Base-by-base conservation (phyloP, 1,140 invertebrate genomes). In the Arion vulgaris region DNA sequence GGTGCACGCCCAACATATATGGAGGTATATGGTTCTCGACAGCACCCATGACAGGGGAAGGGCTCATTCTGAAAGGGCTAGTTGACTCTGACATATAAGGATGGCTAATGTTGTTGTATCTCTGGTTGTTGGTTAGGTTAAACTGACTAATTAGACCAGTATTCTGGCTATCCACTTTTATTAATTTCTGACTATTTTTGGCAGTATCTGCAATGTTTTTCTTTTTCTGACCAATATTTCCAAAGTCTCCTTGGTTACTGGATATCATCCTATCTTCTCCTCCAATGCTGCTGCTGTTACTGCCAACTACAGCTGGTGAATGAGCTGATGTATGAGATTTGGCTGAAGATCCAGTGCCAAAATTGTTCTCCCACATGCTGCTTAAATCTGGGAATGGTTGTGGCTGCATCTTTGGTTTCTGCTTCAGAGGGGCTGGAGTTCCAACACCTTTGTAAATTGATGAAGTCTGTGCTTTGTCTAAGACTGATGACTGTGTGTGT, bases 321-420 rank as follows among this genome's bases (percentile, higher is more conserved):
- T 4, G 19, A 1, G n/a, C 28, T 26, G 73, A 49, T 4, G 39
- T 28, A 17, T n/a, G 38, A 36, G 49, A 28, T 34, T 1, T 32
- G n/a, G 2, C 19, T 7, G 68, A 49, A 32, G 57, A 4, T 69
- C 26, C 32, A 68, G 62, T 4, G 23, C 71, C 80, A 74, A 74
- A 74, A 36, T 74, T 81, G 69, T 34, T 74, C 32, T 74, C 39
- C 69, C 71, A 81, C 71, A 74, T 81, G 57, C 71, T 53, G 34
- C 34, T 81, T 5, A 81, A 49, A 51, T 81, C 80, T 32, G 80
- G 71, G 36, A 74, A 81, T 39, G 57, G 53, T 26, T 41, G 71
- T 45, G 78, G 7, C 32, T 79, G 51, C 51, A 11, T 15, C 26
- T 80, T 26, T 41, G 17, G 38, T 11, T 34, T 69, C 26, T 45